Percentiles rank a stretch among this genome's conserved stretches.
Evolutionary conservation across 2,113 vertebrate species (phyloP).

Genomic region (Phaetusa simplex): DNA sequence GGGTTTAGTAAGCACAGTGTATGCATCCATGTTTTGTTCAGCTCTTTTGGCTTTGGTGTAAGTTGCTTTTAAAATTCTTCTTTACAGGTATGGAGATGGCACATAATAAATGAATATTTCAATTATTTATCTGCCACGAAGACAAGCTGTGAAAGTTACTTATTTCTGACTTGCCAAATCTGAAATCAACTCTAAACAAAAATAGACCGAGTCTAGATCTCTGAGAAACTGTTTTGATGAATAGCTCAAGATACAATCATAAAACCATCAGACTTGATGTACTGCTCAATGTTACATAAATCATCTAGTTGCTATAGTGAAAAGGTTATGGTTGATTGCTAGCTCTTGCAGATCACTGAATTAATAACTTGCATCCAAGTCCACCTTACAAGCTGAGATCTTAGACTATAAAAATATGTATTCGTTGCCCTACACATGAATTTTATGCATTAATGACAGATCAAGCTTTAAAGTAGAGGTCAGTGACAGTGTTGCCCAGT

Average conservation of each 20-base stretch:
- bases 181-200: constrained; percentile 33
- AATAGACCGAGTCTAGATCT: constrained; percentile 9
- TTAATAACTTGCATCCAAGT: constrained; percentile 9
- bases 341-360: constrained; percentile 19
- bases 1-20: neutral
- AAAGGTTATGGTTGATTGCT: constrained; percentile 28
- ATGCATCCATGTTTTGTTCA: neutral
- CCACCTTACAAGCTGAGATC: neutral
- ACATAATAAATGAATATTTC: neutral
- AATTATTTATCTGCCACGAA: constrained; percentile 12
- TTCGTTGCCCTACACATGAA: neutral
- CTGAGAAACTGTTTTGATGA: constrained; percentile 40
- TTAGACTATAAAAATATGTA: neutral
- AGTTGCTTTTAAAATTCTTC: neutral
- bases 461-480: neutral
- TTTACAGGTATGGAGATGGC: neutral
- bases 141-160: constrained; percentile 14
- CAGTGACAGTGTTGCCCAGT: neutral
- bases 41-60: neutral
- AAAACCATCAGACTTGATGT: constrained; percentile 45
- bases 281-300: constrained; percentile 32
- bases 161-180: constrained; percentile 28
- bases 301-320: constrained; percentile 25
- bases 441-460: neutral
- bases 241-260: constrained; percentile 37